phyloP scores from a whole-genome alignment of 2,113 vertebrate species.

The Rissa tridactyla region DNA sequence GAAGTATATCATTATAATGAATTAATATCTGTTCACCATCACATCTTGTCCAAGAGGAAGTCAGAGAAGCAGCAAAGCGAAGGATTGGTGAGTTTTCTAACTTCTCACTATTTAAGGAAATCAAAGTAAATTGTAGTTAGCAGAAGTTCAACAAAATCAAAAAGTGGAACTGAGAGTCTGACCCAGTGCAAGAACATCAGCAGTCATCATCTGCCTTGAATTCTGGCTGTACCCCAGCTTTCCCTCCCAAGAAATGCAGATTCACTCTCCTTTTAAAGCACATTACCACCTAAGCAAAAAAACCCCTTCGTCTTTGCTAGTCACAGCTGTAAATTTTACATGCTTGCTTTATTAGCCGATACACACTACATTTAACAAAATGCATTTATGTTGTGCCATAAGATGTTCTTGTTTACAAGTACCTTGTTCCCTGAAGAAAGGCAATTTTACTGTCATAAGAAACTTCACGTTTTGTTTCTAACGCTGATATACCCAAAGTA shows the following conservation, averaged over 20 bases:
- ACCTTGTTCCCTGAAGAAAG: background rate
- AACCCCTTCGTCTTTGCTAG: background rate
- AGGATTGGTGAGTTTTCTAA: background rate
- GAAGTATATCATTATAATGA: background rate
- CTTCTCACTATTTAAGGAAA: background rate
- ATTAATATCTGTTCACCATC: background rate
- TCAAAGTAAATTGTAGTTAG: background rate
- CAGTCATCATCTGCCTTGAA: background rate
- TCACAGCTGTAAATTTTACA: background rate
- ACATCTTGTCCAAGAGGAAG: background rate
- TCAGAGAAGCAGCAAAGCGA: background rate
- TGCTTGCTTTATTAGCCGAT: background rate
- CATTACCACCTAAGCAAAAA: conserved; percentile 27
- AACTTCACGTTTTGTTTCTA: background rate
- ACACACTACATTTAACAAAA: background rate
- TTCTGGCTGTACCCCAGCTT: background rate
- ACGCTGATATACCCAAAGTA: background rate
- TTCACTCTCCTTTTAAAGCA: conserved; percentile 24
- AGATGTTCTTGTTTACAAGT: background rate
- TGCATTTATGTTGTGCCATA: background rate
- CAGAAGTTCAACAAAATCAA: background rate
- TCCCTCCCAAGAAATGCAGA: background rate
- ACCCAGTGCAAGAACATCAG: background rate
- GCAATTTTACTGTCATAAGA: background rate
- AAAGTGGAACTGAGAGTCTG: background rate